A percentile compares a stretch with the other conserved stretches of the same genome.
Conservation (phyloP, 1,140 invertebrate species). For the Piezodorus guildinii region DNA sequence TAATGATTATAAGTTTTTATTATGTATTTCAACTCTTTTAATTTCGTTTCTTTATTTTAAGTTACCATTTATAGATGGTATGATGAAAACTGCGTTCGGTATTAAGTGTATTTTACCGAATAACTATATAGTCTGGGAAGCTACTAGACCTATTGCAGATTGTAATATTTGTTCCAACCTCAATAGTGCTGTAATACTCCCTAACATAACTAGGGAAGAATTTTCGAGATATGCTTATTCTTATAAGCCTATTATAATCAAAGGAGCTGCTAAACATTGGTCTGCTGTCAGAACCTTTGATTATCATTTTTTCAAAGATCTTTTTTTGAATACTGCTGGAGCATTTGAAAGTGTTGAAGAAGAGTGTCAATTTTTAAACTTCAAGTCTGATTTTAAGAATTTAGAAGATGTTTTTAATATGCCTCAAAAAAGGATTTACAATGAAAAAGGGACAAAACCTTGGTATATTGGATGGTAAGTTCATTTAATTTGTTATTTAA, state of each 20-base stretch:
- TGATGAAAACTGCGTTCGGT: slow-evolving; percentile 30
- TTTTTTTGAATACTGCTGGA: slow-evolving; percentile 55
- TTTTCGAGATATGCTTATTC: slow-evolving; percentile 64
- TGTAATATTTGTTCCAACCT: slow-evolving; percentile 59
- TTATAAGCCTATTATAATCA: slow-evolving; percentile 67
- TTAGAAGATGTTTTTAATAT: slow-evolving; percentile 69
- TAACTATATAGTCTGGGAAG: slow-evolving; percentile 76
- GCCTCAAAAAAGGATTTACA: slow-evolving; percentile 49
- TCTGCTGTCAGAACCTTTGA: slow-evolving; percentile 56
- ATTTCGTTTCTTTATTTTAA: slow-evolving; percentile 17
- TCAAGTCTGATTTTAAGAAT: slow-evolving; percentile 70
- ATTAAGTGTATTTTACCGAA: slow-evolving; percentile 64
- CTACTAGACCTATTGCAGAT: slow-evolving; percentile 65
- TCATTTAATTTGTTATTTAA: slow-evolving; percentile 2
- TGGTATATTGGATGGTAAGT: slow-evolving; percentile 91
- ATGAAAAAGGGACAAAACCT: slow-evolving; percentile 47
- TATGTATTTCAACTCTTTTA: neutral
- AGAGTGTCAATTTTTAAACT: slow-evolving; percentile 82
- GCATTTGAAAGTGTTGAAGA: slow-evolving; percentile 55
- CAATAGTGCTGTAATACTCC: slow-evolving; percentile 44
- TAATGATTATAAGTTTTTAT: neutral
- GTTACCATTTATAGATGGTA: slow-evolving; percentile 28
- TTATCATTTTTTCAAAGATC: slow-evolving; percentile 57
- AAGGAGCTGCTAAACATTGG: slow-evolving; percentile 64
- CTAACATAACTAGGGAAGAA: slow-evolving; percentile 50